Evolutionary conservation across 2,797 vertebrate genomes (phyloP).

Genomic region (Agapornis canus): DNA sequence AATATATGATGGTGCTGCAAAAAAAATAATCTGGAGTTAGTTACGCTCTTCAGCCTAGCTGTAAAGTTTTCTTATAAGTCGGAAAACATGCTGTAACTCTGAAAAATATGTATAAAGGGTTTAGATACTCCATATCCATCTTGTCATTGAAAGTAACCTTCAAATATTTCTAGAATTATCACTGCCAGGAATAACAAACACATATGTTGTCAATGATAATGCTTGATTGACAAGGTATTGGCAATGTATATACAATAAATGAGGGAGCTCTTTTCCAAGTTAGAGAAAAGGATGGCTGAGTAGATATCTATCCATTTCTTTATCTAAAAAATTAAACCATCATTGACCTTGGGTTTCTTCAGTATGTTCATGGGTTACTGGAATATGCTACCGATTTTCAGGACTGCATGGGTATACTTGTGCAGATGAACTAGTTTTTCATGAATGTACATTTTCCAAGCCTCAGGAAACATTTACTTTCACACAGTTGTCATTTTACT

Average conservation of each 20-base stretch:
- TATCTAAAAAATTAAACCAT: background rate
- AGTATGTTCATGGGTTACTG: background rate
- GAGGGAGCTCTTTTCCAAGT: background rate
- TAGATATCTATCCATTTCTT: background rate
- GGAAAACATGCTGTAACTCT: background rate
- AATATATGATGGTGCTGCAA: background rate
- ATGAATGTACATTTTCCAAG: background rate
- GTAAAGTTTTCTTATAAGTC: background rate
- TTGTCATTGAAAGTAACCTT: background rate
- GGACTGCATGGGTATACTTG: background rate
- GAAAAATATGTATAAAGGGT: background rate
- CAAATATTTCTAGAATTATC: background rate
- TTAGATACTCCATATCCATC: background rate
- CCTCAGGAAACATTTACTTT: background rate
- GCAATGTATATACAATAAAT: background rate
- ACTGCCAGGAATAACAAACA: background rate
- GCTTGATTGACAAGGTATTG: background rate
- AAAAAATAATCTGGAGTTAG: background rate
- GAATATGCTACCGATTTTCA: background rate
- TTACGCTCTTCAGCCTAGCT: background rate
- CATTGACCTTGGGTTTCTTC: background rate
- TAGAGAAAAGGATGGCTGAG: background rate
- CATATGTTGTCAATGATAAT: background rate
- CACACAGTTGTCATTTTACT: background rate
- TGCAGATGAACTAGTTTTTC: background rate